These are phyloP conservation scores for Epinephelus malabaricus DNA, from an alignment of 2,797 vertebrate genomes.

Conservation along the genomic window DNA sequence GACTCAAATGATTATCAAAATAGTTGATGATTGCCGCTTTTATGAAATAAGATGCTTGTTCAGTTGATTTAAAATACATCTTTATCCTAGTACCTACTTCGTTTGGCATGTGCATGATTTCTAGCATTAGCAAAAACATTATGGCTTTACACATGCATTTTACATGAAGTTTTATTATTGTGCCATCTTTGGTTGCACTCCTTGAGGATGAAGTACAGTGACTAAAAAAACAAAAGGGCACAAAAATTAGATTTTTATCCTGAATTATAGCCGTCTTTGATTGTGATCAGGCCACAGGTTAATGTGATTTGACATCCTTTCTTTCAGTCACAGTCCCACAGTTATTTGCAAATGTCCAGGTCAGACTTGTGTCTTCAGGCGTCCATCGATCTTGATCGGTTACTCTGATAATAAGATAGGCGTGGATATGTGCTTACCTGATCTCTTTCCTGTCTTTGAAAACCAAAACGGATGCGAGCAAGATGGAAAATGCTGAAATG, in stretches of 20 bases:
- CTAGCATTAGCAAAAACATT: background rate
- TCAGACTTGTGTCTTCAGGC: background rate
- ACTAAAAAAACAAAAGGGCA: background rate
- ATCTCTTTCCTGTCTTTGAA: background rate
- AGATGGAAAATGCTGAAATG: conserved; percentile 5
- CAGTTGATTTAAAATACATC: background rate
- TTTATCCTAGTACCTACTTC: background rate
- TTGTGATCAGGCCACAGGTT: background rate
- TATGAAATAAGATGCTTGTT: background rate
- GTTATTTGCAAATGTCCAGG: background rate
- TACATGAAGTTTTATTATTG: background rate
- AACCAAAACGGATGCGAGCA: background rate
- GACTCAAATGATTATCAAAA: background rate
- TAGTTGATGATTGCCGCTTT: background rate
- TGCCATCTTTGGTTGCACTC: background rate
- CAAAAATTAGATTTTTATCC: background rate
- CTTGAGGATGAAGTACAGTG: background rate
- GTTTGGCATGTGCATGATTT: background rate
- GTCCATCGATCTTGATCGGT: background rate
- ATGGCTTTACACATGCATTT: no score
- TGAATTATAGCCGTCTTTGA: background rate
- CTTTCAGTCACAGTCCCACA: background rate
- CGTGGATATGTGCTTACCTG: background rate
- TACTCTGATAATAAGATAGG: background rate
- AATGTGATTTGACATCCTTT: background rate